Base-by-base conservation (phyloP, 2,113 vertebrate species). In the Ctenomys sociabilis region DNA sequence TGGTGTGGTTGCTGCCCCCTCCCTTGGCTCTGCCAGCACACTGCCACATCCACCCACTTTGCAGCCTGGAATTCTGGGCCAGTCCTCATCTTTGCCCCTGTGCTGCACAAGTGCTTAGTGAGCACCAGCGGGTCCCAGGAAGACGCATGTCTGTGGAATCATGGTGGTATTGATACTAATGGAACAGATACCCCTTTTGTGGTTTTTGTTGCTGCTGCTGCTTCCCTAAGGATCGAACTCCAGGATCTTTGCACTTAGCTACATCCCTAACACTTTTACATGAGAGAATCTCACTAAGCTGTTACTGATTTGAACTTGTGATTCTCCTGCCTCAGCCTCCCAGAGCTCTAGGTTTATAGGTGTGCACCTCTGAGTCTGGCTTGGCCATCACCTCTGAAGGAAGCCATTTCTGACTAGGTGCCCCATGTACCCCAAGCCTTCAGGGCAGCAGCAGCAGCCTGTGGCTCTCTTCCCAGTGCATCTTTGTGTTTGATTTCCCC, bases 1-100 rank as follows among this genome's bases (percentile, higher is more conserved):
- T 19, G 24, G 14, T 5, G 1, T 3, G 22, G 21, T 1, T 2
- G 2, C 5, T 57, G 54, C 32, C 32, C 21, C 57, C 28, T 92
- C 24, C n/a, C 8, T 24, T 45, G 7, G 4, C 16, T 21, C 0
- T 32, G 1, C 22, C 52, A 28, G 19, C 16, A 4, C 6, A 43
- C 9, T 5, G 7, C n/a, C 28, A 3, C 16, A 37, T n/a, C 24
- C 22, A 17, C 28, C 77, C 19, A 80, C 83, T 75, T 52, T 45
- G 2, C 12, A 26, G 0, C 21, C 28, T 40, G n/a, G 9, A 64
- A 26, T 30, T 37, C 21, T 6, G 49, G 37, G 66, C 45, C 54
- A 35, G 24, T 52, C 19, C 30, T 24, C 21, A 5, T 21, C 81
- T 49, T 22, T 4, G 3, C 45, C 52, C 32, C 40, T 64, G 17